Evolutionary conservation across 2,797 vertebrate species (phyloP), one percentile per base, ranked within the genome.

Genomic region (Syngnathus acus): DNA sequence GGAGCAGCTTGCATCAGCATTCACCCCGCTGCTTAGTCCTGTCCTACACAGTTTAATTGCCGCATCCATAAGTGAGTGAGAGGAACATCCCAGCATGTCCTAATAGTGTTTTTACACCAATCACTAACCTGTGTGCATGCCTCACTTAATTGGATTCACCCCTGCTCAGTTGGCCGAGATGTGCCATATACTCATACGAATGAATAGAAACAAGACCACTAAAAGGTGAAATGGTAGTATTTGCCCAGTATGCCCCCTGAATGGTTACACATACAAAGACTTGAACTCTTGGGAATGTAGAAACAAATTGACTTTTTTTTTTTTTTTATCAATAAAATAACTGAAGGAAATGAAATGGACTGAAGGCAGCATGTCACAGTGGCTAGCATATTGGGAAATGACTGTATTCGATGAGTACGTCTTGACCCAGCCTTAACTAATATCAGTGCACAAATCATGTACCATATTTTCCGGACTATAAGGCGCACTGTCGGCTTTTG

Each of bases 41-140:
- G 42, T 77, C 71, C 50, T 65, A 66, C 71, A 53, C 63, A 58
- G 54, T 67, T 74, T 70, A 72, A 82, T 69, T 67, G 50, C 32
- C 55, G 64, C 64, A 51, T 61, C 40, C 62, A 17, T 67, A 73
- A 73, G 67, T 23, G 26, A 74, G 67, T 68, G 37, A 61, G n/a
- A 43, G 51, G 60, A 67, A 60, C 60, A 37, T 19, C 42, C 47
- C 32, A 39, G 9, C 5, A 23, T 48, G 45, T 63, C 38, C 23
- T 10, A 37, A 37, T 39, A 32, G 17, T 64, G 60, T 50, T 63
- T 78, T 58, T 60, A 16, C 19, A 50, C 58, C 40, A 62, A 23
- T 43, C 42, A 47, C 23, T 64, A 51, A 64, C 63, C 45, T 64
- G 32, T 48, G 32, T 38, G 17, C 40, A 42, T 38, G 19, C 39